Evolutionary conservation across 92 coral and sea anemone species (phyloP).

Genomic region (Palythoa grandis): DNA sequence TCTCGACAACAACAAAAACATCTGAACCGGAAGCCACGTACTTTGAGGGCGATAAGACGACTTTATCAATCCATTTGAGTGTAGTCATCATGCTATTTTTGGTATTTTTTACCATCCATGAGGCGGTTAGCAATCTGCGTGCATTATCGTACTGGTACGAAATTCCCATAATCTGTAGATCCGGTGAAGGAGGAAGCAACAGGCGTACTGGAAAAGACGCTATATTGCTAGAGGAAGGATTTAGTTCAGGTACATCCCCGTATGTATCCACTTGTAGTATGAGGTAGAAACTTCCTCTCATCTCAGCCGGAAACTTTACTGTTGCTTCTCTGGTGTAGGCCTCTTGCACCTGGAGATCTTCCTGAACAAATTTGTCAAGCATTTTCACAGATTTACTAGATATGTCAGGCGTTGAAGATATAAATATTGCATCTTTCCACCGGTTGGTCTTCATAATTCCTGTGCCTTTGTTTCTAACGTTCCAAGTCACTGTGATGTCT

Average conservation of each 20-base stretch:
- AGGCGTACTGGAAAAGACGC: constrained; percentile 34
- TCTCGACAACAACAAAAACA: constrained; percentile 42
- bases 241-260: constrained; percentile 45
- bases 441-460: constrained; percentile 50
- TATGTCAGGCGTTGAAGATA: constrained; percentile 46
- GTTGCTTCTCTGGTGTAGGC: constrained; percentile 54
- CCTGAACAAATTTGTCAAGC: constrained; percentile 6
- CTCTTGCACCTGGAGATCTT: constrained; percentile 43
- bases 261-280: constrained; percentile 58
- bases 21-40: constrained; percentile 38
- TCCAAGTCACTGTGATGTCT: constrained; percentile 55
- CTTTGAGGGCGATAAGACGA: constrained; percentile 56
- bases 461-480: constrained; percentile 61
- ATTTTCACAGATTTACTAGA: constrained; percentile 49
- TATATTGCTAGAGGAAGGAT: constrained; percentile 50
- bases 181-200: constrained; percentile 56
- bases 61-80: constrained; percentile 60
- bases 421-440: constrained; percentile 63
- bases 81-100: constrained; percentile 59
- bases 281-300: constrained; percentile 52
- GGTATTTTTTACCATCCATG: constrained; percentile 62
- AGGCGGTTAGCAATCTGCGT: constrained; percentile 55
- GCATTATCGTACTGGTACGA: constrained; percentile 52
- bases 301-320: constrained; percentile 45
- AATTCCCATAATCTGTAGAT: constrained; percentile 46